Percentiles rank a stretch among this genome's conserved stretches.
These are phyloP conservation scores for Brienomyrus longianalis DNA, from an alignment of 2,113 vertebrate genomes.

Conservation along the genomic window DNA sequence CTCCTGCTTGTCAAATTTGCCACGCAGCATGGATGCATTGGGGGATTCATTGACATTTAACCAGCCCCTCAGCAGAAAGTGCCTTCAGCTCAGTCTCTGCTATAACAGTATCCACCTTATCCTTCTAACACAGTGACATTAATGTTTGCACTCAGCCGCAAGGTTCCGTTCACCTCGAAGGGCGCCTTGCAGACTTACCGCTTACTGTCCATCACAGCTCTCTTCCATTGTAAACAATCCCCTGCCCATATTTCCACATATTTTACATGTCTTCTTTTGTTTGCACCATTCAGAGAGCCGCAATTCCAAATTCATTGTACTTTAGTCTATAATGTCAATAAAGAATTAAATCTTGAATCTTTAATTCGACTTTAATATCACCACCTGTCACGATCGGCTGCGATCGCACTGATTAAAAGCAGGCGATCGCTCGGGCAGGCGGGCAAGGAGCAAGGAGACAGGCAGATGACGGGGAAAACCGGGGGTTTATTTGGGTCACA, in stretches of 20 bases:
- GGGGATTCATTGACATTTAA: slow-evolving; percentile 38
- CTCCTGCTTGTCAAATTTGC: slow-evolving; percentile 30
- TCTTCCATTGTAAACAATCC: not conserved
- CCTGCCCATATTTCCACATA: not conserved
- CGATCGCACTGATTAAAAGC: too few relatives aligned
- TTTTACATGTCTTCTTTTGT: not conserved
- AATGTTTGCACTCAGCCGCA: not conserved
- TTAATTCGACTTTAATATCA: not conserved
- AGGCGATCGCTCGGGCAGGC: too few relatives aligned
- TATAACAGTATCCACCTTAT: slow-evolving; percentile 20
- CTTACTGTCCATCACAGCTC: not conserved
- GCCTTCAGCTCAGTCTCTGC: slow-evolving; percentile 20
- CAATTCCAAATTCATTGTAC: not conserved
- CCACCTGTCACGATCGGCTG: too few relatives aligned
- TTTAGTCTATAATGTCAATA: not conserved
- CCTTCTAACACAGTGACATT: slow-evolving; percentile 7
- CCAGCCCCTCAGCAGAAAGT: slow-evolving; percentile 31
- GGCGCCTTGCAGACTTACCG: not conserved
- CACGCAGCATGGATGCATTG: slow-evolving; percentile 30
- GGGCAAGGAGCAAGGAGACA: too few relatives aligned
- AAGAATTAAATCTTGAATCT: not conserved
- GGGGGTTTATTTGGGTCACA: too few relatives aligned
- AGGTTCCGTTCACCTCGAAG: not conserved
- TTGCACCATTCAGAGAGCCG: not conserved
- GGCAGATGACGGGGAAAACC: too few relatives aligned